Evolutionary conservation across 1,140 invertebrate genomes (phyloP).

Genomic region (Rhyzopertha dominica): DNA sequence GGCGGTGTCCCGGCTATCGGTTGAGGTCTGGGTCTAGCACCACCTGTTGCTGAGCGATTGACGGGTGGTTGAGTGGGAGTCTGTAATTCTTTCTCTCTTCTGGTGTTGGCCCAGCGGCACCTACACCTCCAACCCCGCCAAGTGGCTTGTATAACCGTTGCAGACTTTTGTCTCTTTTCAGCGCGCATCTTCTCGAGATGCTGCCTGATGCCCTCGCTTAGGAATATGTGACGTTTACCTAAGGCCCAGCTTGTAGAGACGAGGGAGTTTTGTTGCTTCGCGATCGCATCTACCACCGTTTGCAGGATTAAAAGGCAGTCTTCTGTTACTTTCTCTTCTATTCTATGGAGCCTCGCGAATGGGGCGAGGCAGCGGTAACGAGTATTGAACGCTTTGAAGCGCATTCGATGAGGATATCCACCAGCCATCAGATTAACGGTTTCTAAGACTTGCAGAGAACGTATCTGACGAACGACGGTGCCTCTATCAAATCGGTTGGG

Average conservation of each 20-base stretch:
- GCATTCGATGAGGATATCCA: constrained; percentile 89
- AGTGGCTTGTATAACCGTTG: constrained; percentile 69
- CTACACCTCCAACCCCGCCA: constrained; percentile 77
- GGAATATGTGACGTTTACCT: constrained; percentile 87
- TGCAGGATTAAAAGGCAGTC: constrained; percentile 76
- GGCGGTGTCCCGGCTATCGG: constrained; percentile 83
- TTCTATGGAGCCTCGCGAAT: constrained; percentile 65
- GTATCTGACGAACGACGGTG: constrained; percentile 78
- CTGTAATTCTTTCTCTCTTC: constrained; percentile 47
- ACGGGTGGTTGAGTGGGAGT: constrained; percentile 13
- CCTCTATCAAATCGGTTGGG: constrained; percentile 74
- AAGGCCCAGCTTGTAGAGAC: constrained; percentile 80
- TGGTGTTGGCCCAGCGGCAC: constrained; percentile 61
- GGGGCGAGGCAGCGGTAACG: constrained; percentile 79
- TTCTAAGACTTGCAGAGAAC: constrained; percentile 88
- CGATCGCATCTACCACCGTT: constrained; percentile 47
- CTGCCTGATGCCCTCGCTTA: constrained; percentile 90
- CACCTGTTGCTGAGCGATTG: constrained; percentile 19
- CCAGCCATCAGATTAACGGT: constrained; percentile 93
- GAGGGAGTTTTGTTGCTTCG: constrained; percentile 51
- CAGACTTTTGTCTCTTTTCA: constrained; percentile 71
- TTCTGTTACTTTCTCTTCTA: constrained; percentile 76
- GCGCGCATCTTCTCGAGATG: constrained; percentile 75
- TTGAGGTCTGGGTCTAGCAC: constrained; percentile 69
- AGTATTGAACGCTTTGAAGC: constrained; percentile 88